These are phyloP conservation scores for Brienomyrus longianalis DNA, from an alignment of 2,113 vertebrate genomes.

Conservation along the genomic window DNA sequence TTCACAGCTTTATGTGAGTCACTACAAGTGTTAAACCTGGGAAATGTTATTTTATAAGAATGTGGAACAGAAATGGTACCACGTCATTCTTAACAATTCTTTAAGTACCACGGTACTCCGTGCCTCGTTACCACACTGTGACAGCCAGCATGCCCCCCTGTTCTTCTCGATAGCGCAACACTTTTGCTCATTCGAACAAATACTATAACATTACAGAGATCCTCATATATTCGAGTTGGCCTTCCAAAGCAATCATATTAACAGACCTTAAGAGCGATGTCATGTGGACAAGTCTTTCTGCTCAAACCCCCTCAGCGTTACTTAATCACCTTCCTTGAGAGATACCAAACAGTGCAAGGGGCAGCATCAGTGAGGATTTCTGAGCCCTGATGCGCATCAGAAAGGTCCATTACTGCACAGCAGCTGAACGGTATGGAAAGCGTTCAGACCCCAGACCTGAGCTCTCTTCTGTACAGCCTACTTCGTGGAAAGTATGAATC, in stretches of 20 bases:
- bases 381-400: not conserved
- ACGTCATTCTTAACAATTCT: not conserved
- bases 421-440: not conserved
- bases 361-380: not conserved
- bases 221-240: not conserved
- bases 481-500: constrained; percentile 2
- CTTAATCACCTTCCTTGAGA: not conserved
- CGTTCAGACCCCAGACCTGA: not conserved
- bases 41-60: not conserved
- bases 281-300: not conserved
- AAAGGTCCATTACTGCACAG: not conserved
- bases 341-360: not conserved
- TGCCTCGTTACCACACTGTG: not conserved
- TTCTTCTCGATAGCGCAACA: not conserved
- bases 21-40: not conserved
- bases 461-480: not conserved
- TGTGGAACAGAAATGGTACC: not conserved
- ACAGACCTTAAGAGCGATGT: not conserved
- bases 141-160: not conserved
- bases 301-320: not conserved
- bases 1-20: not conserved
- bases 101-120: not conserved
- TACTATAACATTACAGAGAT: not conserved
- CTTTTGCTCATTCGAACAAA: not conserved
- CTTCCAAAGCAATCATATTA: not conserved